phyloP scores from a whole-genome alignment of 1,140 invertebrate species.

The Procambarus clarkii region DNA sequence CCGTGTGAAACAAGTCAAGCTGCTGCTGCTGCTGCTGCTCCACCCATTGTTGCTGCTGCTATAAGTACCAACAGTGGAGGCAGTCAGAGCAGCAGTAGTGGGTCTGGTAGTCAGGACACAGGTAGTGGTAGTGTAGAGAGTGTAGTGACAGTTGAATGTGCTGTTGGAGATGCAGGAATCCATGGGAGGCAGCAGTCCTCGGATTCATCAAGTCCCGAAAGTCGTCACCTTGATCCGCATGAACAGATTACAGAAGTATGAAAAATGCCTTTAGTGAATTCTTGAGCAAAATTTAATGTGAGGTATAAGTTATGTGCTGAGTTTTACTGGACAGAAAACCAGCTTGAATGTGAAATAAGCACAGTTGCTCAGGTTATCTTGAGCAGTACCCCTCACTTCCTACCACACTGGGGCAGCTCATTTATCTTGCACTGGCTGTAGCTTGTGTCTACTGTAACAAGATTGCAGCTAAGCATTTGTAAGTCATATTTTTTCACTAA shows the following conservation, averaged over 20 bases:
- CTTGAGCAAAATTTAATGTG: neutral
- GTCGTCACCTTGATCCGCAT: constrained; percentile 44
- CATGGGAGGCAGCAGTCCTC: constrained; percentile 6
- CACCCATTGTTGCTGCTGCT: constrained; percentile 32
- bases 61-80: constrained; percentile 36
- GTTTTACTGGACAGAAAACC: constrained; percentile 11
- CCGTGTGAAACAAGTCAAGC: neutral
- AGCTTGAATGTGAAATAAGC: constrained; percentile 13
- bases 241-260: constrained; percentile 59
- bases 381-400: constrained; percentile 42
- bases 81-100: constrained; percentile 65
- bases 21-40: neutral
- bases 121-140: constrained; percentile 61
- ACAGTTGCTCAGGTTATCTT: constrained; percentile 55
- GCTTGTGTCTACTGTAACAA: constrained; percentile 26
- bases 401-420: constrained; percentile 41
- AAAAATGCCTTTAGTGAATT: neutral
- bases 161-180: neutral
- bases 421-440: constrained; percentile 37
- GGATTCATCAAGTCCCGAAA: constrained; percentile 51
- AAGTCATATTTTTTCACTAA: constrained; percentile 41
- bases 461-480: constrained; percentile 37
- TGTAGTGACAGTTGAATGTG: constrained; percentile 51
- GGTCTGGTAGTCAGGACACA: constrained; percentile 64
- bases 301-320: neutral